Evolutionary conservation across 2,888 invertebrate species (phyloP).

Genomic region (Deroplatys truncata): DNA sequence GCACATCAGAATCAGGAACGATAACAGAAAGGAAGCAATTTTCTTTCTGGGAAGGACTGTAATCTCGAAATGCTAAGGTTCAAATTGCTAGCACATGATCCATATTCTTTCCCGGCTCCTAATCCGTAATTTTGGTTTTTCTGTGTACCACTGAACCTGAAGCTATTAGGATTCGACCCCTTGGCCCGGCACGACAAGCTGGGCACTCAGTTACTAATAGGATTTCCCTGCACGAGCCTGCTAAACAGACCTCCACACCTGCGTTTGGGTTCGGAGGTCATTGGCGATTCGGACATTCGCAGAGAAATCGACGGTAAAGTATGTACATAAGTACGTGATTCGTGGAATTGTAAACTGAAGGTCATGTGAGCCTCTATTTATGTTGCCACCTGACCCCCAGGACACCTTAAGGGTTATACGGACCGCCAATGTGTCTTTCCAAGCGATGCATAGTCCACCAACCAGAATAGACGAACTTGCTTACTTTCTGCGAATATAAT

Average conservation of each 20-base stretch:
- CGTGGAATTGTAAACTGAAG: not conserved
- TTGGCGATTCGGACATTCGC: not conserved
- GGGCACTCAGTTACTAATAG: not conserved
- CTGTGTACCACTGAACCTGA: not conserved
- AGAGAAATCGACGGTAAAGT: not conserved
- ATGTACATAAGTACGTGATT: not conserved
- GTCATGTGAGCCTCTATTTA: not conserved
- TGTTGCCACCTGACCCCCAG: not conserved
- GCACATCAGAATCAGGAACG: not conserved
- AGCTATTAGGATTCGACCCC: not conserved
- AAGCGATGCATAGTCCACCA: too few species aligned
- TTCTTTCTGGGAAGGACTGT: not conserved
- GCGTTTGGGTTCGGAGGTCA: not conserved
- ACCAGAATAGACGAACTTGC: too few species aligned
- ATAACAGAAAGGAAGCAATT: not conserved
- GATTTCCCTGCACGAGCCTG: not conserved
- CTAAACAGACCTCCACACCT: not conserved
- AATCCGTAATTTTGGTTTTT: not conserved
- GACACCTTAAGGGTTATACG: too few species aligned
- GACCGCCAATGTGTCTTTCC: too few species aligned
- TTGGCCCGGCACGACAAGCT: not conserved
- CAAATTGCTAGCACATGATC: not conserved
- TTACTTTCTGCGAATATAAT: too few species aligned
- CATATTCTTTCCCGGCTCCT: not conserved
- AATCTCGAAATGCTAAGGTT: not conserved